phyloP scores from a whole-genome alignment of 1,140 invertebrate species.

The Monochamus saltuarius region DNA sequence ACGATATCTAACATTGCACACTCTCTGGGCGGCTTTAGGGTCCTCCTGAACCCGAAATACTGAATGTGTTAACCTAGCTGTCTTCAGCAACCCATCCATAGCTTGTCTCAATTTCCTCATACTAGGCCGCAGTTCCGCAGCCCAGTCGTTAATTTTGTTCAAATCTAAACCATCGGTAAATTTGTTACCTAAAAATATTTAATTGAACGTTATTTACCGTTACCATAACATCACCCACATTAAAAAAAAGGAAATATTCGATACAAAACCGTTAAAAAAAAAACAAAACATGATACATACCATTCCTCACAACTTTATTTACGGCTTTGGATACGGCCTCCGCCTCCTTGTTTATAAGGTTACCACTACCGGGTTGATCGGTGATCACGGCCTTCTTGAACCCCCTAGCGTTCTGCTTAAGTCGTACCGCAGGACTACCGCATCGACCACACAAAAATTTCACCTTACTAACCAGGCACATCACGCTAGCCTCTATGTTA shows the following conservation, averaged over 20 bases:
- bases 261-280: too few species aligned
- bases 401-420: slow-evolving; percentile 54
- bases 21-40: slow-evolving; percentile 58
- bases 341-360: slow-evolving; percentile 38
- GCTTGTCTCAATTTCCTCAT: slow-evolving; percentile 79
- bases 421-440: slow-evolving; percentile 66
- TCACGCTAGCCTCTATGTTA: slow-evolving; percentile 86
- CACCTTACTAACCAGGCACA: slow-evolving; percentile 80
- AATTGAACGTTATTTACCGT: too few species aligned
- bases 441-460: slow-evolving; percentile 70
- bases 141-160: slow-evolving; percentile 70
- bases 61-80: slow-evolving; percentile 81
- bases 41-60: slow-evolving; percentile 83
- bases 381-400: slow-evolving; percentile 34
- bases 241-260: too few species aligned
- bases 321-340: slow-evolving; percentile 52
- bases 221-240: too few species aligned
- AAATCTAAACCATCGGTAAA: slow-evolving; percentile 73
- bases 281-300: slow-evolving; percentile 33
- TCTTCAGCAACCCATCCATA: slow-evolving; percentile 79
- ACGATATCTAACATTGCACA: slow-evolving; percentile 61
- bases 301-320: slow-evolving; percentile 39
- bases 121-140: slow-evolving; percentile 72
- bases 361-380: slow-evolving; percentile 31
- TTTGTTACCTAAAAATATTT: slow-evolving; percentile 62